Evolutionary conservation across 2,797 vertebrate genomes (phyloP).

Genomic region (Tiaroga cobitis): DNA sequence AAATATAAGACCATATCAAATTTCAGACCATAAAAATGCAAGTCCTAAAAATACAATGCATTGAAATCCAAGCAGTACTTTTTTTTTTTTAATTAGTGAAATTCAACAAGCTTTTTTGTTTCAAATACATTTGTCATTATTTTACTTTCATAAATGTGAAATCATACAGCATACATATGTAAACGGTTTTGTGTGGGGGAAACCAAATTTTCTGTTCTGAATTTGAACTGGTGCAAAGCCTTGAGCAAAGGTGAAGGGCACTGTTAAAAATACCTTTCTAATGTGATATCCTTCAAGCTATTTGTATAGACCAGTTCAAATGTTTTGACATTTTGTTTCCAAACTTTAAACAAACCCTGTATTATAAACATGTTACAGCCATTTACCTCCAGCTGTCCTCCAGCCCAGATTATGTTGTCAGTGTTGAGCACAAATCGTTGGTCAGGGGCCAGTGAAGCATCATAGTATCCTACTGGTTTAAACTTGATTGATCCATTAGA

Average conservation of each 20-base stretch:
- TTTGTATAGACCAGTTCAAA: neutral
- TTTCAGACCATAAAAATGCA: too few relatives aligned
- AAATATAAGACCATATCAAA: too few relatives aligned
- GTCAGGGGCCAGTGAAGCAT: constrained; percentile 69
- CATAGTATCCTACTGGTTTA: constrained; percentile 76
- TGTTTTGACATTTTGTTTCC: neutral
- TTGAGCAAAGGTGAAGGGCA: neutral
- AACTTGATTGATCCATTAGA: constrained; percentile 68
- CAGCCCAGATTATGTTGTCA: constrained; percentile 71
- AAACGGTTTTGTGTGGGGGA: neutral
- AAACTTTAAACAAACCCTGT: neutral
- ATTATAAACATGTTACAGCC: neutral
- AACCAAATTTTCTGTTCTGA: neutral
- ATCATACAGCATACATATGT: neutral
- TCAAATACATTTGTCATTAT: too few relatives aligned
- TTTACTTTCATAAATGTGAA: too few relatives aligned
- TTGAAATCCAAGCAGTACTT: too few relatives aligned
- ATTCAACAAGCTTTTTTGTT: too few relatives aligned
- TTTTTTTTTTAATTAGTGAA: too few relatives aligned
- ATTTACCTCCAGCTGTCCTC: constrained; percentile 65
- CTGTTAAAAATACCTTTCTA: neutral
- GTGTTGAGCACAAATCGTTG: constrained; percentile 68
- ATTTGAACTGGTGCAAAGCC: neutral
- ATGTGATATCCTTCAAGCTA: neutral
- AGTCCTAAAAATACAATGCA: too few relatives aligned